Evolutionary conservation across 2,113 vertebrate species (phyloP), one percentile per base, ranked within the genome.

Genomic region (Tretioscincus oriximinensis): DNA sequence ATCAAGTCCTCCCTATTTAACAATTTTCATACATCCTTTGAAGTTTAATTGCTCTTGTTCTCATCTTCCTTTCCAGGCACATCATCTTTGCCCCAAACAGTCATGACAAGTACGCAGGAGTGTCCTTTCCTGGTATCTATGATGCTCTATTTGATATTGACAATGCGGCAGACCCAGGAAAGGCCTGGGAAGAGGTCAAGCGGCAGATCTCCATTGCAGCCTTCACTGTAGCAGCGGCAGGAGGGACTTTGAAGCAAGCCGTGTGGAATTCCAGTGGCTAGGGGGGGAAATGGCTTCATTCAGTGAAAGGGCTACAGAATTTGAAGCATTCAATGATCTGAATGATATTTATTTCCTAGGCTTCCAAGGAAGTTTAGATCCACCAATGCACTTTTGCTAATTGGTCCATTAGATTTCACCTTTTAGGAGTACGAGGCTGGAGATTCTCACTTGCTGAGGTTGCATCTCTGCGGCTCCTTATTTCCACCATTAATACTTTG

Each of bases 31-130:
- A 58, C 54, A 58, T 65, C 45, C 22, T 51, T 61, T 64, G 47
- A 54, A 8, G 12, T n/a, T 4, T 60, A 21, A 16, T 41, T 22
- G 75, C 47, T 77, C 28, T 35, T 78, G 80, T 66, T 71, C 2
- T 74, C 18, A 6, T 86, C 77, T 29, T 22, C 14, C 5, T 41
- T 73, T 18, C 61, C 91, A 99, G 98, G 76, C 98, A 99, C 69
- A 87, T 99, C 41, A 95, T 99, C 72, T 99, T 97, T 87, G 98
- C 98, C 89, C 98, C 98, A 47, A 99, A 97, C 93, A 97, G 96
- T 83, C 97, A 98, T 78, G 99, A 99, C 88, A 99, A 99, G 90
- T 99, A 99, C 1, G 96, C 96, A 7, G 98, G 97, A 29, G 96
- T 97, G 91, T 97, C 98, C 58, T 99, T 99, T 84, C 97, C 98